Conservation (phyloP, 2,888 invertebrate genomes). For the Melieria picta region DNA sequence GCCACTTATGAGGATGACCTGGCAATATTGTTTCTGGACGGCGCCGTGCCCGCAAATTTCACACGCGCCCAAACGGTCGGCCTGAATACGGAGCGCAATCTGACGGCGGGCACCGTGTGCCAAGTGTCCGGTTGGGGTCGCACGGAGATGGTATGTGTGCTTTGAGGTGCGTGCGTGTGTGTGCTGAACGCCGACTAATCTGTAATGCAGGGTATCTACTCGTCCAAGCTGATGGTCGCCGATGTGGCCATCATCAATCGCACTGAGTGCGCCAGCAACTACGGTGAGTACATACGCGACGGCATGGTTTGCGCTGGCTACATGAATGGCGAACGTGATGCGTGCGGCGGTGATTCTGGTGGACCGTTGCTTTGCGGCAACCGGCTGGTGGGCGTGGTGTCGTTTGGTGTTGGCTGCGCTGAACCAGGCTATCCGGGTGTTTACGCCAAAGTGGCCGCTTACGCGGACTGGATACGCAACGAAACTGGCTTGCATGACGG, state of each 20-base stretch:
- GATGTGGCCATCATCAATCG: conserved; percentile 54
- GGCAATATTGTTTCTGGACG: conserved; percentile 46
- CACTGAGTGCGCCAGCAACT: conserved; percentile 40
- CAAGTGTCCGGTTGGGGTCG: conserved; percentile 51
- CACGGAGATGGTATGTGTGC: conserved; percentile 43
- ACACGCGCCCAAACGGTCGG: conserved; percentile 39
- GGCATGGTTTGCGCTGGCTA: conserved; percentile 53
- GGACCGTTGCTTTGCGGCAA: conserved; percentile 50
- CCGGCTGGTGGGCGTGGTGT: conserved; percentile 47
- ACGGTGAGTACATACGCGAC: conserved; percentile 40
- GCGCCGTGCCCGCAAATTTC: conserved; percentile 41
- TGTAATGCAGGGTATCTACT: conserved; percentile 25
- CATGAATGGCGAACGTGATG: conserved; percentile 48
- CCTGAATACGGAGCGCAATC: conserved; percentile 38
- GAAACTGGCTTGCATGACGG: conserved; percentile 8
- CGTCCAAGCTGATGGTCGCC: conserved; percentile 49
- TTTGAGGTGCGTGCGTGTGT: conserved; percentile 4
- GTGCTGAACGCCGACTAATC: neutral
- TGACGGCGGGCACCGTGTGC: conserved; percentile 41
- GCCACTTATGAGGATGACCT: conserved; percentile 45
- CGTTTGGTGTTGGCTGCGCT: conserved; percentile 51
- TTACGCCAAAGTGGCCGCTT: conserved; percentile 48
- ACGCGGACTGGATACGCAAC: conserved; percentile 44
- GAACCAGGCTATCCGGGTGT: conserved; percentile 48
- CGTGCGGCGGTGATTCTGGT: conserved; percentile 53